phyloP scores from a whole-genome alignment of 2,888 invertebrate genomes.

The Lithophane socia region DNA sequence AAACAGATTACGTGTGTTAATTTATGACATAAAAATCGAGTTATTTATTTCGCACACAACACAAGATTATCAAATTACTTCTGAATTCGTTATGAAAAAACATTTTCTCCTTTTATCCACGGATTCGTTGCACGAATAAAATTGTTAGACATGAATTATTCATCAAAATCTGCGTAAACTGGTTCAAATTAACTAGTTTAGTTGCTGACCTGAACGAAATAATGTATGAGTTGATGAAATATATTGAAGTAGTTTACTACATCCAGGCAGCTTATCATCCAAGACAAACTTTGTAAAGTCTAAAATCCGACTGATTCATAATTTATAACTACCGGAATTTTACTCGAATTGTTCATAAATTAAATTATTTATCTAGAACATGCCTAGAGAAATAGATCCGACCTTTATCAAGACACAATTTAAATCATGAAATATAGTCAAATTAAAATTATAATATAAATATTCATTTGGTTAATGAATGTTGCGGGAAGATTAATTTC shows the following conservation, averaged over 20 bases:
- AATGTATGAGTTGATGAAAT: conserved; percentile 58
- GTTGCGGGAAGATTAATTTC: conserved; percentile 47
- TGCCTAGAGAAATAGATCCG: conserved; percentile 21
- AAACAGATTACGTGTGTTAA: too few relatives aligned
- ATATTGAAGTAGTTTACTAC: conserved; percentile 50
- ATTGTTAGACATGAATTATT: conserved; percentile 47
- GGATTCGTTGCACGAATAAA: conserved; percentile 52
- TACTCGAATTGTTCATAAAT: conserved; percentile 30
- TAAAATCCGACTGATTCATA: conserved; percentile 55
- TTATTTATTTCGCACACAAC: conserved; percentile 44
- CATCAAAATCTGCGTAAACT: conserved; percentile 49
- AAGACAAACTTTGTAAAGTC: conserved; percentile 52
- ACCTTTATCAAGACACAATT: conserved; percentile 51
- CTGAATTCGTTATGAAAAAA: conserved; percentile 46
- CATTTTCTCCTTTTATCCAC: conserved; percentile 27
- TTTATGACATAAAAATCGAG: conserved; percentile 45
- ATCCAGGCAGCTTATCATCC: conserved; percentile 36
- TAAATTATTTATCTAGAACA: conserved; percentile 51
- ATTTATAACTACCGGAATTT: conserved; percentile 39
- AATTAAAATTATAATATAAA: conserved; percentile 57
- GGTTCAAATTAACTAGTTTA: conserved; percentile 55
- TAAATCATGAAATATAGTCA: conserved; percentile 36
- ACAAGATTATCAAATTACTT: conserved; percentile 56
- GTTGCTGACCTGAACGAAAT: conserved; percentile 59
- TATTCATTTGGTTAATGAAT: conserved; percentile 52